Conservation (phyloP, 2,888 invertebrate species). For the Sminthurinus aureus region DNA sequence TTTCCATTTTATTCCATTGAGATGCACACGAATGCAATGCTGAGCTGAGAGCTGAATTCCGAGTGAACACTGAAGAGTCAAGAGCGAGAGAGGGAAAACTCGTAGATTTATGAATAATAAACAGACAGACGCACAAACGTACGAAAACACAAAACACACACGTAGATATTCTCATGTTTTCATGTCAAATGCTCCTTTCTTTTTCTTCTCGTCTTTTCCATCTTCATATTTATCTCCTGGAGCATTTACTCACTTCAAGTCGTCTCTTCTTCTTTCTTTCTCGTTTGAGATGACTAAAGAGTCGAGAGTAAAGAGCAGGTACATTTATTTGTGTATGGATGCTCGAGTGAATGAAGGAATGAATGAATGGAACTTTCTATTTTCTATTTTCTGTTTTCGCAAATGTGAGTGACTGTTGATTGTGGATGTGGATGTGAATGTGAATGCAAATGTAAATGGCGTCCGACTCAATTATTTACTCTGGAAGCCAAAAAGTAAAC, state of each 20-base stretch:
- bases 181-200: conserved; percentile 13
- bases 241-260: not conserved
- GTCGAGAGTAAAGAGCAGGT: too few relatives aligned
- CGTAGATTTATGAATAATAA: conserved; percentile 20
- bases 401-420: too few relatives aligned
- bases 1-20: too few relatives aligned
- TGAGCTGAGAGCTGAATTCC: too few relatives aligned
- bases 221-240: not conserved
- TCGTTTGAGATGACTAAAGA: not conserved
- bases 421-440: too few relatives aligned
- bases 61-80: not conserved
- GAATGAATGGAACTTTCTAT: not conserved
- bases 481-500: not conserved
- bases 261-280: not conserved
- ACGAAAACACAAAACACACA: too few relatives aligned
- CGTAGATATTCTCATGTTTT: not conserved
- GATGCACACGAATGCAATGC: too few relatives aligned
- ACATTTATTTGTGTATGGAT: not conserved
- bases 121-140: not conserved
- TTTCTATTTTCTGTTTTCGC: too few relatives aligned
- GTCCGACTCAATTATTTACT: conserved; percentile 22
- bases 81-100: not conserved
- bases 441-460: conserved; percentile 5
- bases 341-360: not conserved
- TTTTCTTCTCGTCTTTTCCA: not conserved